Percentiles rank a stretch among this genome's conserved stretches.
Evolutionary conservation across 2,113 vertebrate species (phyloP).

Genomic region (Laticauda colubrina): DNA sequence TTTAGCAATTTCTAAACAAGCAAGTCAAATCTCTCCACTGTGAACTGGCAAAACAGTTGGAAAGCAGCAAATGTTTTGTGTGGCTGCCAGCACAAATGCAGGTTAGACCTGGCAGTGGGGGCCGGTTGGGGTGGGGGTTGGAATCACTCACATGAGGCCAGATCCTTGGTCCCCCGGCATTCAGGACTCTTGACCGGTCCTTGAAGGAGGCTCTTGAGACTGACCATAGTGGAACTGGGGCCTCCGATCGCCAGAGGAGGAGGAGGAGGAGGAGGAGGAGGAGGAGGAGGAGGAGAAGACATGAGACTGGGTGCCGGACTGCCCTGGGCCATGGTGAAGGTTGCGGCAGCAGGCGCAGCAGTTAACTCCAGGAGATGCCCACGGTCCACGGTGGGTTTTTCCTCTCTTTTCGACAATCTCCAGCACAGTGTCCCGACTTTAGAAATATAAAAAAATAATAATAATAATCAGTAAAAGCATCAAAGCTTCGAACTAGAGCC

Average conservation of each 20-base stretch:
- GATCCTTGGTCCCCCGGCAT: conserved; percentile 20
- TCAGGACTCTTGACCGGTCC: conserved; percentile 50
- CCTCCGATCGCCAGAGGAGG: background rate
- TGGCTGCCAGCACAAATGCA: background rate
- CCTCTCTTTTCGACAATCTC: conserved; percentile 6
- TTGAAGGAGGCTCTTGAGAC: conserved; percentile 45
- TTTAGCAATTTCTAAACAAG: background rate
- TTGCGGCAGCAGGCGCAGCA: background rate
- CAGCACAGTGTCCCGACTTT: background rate
- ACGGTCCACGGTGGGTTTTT: conserved; percentile 34
- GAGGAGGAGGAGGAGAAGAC: background rate
- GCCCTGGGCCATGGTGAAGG: conserved; percentile 23
- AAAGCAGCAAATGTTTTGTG: background rate
- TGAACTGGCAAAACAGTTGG: background rate
- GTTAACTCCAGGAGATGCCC: conserved; percentile 46
- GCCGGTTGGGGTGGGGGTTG: too few relatives aligned
- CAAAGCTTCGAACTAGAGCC: background rate
- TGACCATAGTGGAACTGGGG: conserved; percentile 24
- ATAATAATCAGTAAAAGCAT: background rate
- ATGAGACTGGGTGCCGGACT: conserved; percentile 12
- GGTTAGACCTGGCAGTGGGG: background rate
- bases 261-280: conserved; percentile 3
- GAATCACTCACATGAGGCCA: background rate
- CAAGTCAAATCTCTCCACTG: background rate
- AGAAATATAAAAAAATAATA: background rate